Evolutionary conservation across 2,888 invertebrate genomes (phyloP).

Genomic region (Coleophora deauratella): DNA sequence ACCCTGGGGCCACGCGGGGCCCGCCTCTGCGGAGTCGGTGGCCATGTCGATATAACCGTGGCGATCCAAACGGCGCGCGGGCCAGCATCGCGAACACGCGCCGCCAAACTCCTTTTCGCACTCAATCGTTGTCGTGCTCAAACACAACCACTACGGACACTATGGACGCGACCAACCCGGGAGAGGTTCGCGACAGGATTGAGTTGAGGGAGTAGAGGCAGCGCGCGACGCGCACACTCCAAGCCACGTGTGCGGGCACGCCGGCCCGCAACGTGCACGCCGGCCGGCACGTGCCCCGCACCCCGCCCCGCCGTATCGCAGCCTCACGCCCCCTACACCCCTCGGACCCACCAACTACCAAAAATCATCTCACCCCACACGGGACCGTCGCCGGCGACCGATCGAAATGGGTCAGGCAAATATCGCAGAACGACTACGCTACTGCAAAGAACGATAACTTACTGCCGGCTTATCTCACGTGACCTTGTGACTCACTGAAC

Average conservation of each 20-base stretch:
- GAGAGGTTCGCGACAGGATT: constrained; percentile 57
- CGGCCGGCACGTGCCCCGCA: constrained; percentile 28
- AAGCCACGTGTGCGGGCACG: constrained; percentile 51
- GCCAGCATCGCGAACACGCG: constrained; percentile 38
- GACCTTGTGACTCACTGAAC: too few species aligned
- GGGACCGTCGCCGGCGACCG: too few species aligned
- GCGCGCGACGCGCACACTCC: constrained; percentile 39
- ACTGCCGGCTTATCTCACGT: too few species aligned
- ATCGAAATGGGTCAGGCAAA: too few species aligned
- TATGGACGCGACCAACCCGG: constrained; percentile 53
- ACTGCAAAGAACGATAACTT: too few species aligned
- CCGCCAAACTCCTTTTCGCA: constrained; percentile 41
- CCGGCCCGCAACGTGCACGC: constrained; percentile 41
- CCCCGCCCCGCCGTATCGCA: constrained; percentile 7
- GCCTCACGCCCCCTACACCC: not conserved
- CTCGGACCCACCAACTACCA: not conserved
- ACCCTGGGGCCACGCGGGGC: constrained; percentile 24
- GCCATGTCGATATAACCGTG: constrained; percentile 75
- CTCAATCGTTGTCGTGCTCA: constrained; percentile 37
- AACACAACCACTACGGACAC: constrained; percentile 13
- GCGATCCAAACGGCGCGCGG: constrained; percentile 51
- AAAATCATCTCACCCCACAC: too few species aligned
- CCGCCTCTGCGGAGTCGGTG: constrained; percentile 24
- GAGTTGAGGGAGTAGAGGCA: constrained; percentile 48
- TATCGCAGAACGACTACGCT: too few species aligned